Evolutionary conservation across 2,888 invertebrate genomes (phyloP), one percentile per base, ranked within the genome.

Genomic region (Masnerella sp.): DNA sequence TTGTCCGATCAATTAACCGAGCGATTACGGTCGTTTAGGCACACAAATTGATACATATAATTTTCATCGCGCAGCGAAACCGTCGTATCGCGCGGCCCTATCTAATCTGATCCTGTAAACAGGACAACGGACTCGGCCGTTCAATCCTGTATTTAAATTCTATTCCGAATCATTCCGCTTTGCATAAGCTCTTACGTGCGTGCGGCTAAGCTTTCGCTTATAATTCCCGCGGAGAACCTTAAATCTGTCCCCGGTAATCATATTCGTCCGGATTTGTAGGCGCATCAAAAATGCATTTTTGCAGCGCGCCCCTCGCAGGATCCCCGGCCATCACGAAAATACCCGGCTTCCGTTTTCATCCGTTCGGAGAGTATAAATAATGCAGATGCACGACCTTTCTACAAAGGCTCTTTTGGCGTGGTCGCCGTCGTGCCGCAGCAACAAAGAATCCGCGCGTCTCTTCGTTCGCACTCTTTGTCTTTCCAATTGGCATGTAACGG

Each of bases 401-500:
- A 72, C 75, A 56, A 62, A 73, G 64, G 28, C 61, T 54, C 42
- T 49, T 73, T 68, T 68, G 61, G 67, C 42, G 73, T 73, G 67
- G 67, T 72, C 65, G 62, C 72, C 75, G 71, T 76, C 69, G 74
- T 69, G 69, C 61, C 43, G 58, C 43, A 54, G 34, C 32, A 74
- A 75, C 70, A 75, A 75, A 75, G 70, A 70, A 75, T 75, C 67
- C 61, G 40, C 45, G 42, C 28, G 61, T 47, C 54, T 59, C 30
- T 61, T 65, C 61, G 42, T 62, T 70, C 61, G 70, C 70, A 58
- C 67, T 56, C 58, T 52, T 70, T 58, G 36, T 58, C 15, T 64
- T 67, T 70, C 12, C 74, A 58, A 74, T 65, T 74, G 74, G 62
- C 67, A 67, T 70, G 70, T 76, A 79, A 78, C 75, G 78, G 77